A percentile compares a stretch with the other conserved stretches of the same genome.
These are phyloP conservation scores for Chrysochloris asiatica DNA, from an alignment of 2,113 vertebrate genomes.

Conservation along the genomic window DNA sequence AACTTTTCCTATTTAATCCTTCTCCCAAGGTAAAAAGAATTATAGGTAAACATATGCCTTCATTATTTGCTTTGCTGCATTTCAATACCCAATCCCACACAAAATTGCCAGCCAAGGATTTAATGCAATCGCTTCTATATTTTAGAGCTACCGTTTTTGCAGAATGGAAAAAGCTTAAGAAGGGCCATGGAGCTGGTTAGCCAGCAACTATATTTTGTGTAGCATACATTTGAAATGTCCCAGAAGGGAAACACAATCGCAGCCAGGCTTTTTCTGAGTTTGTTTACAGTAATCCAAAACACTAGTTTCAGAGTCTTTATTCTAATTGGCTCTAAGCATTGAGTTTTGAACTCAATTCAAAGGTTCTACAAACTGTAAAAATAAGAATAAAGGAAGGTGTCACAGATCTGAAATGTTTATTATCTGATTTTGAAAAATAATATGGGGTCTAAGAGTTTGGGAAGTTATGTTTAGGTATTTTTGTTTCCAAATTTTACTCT, in stretches of 20 bases:
- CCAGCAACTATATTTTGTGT: constrained; percentile 75
- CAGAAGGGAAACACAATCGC: constrained; percentile 64
- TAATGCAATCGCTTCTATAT: constrained; percentile 86
- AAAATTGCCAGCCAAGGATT: constrained; percentile 89
- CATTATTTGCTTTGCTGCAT: constrained; percentile 95
- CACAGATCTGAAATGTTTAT: background rate
- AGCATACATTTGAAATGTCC: constrained; percentile 74
- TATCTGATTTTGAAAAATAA: background rate
- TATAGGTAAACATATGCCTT: constrained; percentile 95
- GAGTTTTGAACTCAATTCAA: constrained; percentile 53
- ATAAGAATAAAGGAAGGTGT: background rate
- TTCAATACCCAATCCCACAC: constrained; percentile 89
- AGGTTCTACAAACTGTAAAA: background rate
- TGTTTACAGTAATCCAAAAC: constrained; percentile 43
- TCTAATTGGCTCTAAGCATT: background rate
- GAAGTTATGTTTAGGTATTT: background rate
- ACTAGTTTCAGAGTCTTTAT: background rate
- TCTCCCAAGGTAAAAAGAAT: constrained; percentile 94
- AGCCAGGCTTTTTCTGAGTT: background rate
- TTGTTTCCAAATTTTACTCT: constrained; percentile 45
- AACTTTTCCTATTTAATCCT: constrained; percentile 94
- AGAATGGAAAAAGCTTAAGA: constrained; percentile 84
- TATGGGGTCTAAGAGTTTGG: background rate
- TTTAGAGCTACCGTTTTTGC: constrained; percentile 84
- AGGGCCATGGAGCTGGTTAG: constrained; percentile 77